These are phyloP conservation scores for Sebastes trivittatus DNA, from an alignment of 2,797 vertebrate species.

Conservation along the genomic window DNA sequence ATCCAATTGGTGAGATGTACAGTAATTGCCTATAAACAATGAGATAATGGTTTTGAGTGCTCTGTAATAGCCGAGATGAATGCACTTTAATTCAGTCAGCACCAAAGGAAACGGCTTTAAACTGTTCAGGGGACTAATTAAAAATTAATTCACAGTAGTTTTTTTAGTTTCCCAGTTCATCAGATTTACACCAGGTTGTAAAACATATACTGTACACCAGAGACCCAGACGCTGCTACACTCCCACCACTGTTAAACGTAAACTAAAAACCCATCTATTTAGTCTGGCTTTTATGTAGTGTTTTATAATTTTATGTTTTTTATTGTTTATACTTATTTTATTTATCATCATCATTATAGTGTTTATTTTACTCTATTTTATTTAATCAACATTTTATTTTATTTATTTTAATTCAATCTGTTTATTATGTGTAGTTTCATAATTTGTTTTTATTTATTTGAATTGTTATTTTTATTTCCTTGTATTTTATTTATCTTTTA, in stretches of 20 bases:
- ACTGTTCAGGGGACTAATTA: not conserved
- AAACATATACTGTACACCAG: conserved; percentile 23
- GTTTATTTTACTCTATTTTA: too few species aligned
- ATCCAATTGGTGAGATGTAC: not conserved
- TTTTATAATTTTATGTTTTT: too few species aligned
- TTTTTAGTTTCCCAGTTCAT: not conserved
- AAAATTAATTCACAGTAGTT: not conserved
- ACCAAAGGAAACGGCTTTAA: not conserved
- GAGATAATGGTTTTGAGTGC: not conserved
- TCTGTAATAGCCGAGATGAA: not conserved
- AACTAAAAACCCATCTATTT: too few species aligned
- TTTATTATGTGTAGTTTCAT: too few species aligned
- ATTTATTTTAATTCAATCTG: too few species aligned
- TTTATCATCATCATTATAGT: too few species aligned
- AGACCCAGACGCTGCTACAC: not conserved
- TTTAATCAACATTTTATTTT: too few species aligned
- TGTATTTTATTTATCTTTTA: too few species aligned
- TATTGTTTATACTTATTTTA: too few species aligned
- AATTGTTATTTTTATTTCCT: too few species aligned
- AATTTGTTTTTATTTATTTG: too few species aligned
- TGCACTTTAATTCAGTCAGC: not conserved
- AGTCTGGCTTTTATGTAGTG: too few species aligned
- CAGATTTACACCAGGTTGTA: not conserved
- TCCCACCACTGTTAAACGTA: not conserved
- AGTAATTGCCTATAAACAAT: not conserved